Conservation (phyloP, 1,140 invertebrate species). For the Argopecten irradians region DNA sequence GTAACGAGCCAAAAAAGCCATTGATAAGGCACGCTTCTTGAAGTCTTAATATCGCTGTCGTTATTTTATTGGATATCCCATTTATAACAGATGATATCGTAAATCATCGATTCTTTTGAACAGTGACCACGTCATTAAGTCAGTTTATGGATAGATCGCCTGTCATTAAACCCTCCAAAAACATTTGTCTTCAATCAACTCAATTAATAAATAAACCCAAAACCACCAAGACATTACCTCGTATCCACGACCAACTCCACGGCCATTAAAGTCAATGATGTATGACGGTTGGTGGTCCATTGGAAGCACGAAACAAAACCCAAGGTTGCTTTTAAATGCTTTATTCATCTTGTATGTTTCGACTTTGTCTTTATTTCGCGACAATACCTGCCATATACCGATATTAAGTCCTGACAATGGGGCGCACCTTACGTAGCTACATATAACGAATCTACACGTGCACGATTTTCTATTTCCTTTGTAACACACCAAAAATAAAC, state of each 20-base stretch:
- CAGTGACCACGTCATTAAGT: neutral
- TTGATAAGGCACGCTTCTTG: too few species aligned
- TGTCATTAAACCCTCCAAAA: neutral
- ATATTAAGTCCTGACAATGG: neutral
- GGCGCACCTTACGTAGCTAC: neutral
- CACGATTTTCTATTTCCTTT: neutral
- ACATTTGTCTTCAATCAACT: neutral
- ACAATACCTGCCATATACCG: neutral
- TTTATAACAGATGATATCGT: neutral
- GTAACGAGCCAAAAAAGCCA: too few species aligned
- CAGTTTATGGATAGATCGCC: neutral
- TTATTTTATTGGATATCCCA: neutral
- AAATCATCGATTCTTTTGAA: neutral
- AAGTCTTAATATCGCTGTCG: too few species aligned
- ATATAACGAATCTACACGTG: neutral
- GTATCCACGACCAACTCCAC: neutral
- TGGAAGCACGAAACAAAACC: neutral
- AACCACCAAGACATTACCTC: neutral
- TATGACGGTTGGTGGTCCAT: neutral
- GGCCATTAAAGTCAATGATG: neutral
- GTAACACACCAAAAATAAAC: too few species aligned
- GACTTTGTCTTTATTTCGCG: neutral
- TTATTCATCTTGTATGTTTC: neutral
- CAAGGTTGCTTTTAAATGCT: neutral
- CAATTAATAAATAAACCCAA: neutral